Conservation (phyloP, 2,888 invertebrate species). For the Arrhopalites spinosus region DNA sequence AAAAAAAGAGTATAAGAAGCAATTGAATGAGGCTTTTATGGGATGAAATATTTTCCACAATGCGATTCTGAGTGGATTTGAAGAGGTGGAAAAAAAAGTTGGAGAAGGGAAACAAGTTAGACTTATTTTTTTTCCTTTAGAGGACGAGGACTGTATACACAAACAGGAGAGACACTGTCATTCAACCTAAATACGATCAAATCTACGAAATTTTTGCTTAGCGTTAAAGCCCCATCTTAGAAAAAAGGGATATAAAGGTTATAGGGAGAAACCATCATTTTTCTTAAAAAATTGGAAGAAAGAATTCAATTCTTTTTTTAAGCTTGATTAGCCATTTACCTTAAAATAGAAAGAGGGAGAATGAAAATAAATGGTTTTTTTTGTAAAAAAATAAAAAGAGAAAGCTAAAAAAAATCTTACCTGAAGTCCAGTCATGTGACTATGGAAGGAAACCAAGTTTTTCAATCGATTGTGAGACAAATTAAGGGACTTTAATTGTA, state of each 20-base stretch:
- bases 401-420: constrained; percentile 33
- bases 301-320: no score
- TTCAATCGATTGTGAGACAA: constrained; percentile 81
- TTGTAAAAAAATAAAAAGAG: neutral
- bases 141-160: neutral
- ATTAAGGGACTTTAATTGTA: constrained; percentile 74
- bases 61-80: constrained; percentile 5
- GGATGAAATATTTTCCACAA: constrained; percentile 15
- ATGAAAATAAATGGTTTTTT: no score
- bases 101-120: neutral
- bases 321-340: no score
- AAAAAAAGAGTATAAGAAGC: neutral
- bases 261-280: no score
- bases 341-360: no score
- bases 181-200: no score
- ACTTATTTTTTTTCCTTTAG: no score
- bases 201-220: no score
- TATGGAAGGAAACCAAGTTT: constrained; percentile 79
- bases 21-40: constrained; percentile 23
- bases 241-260: no score
- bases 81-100: neutral
- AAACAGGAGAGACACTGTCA: neutral
- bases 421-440: constrained; percentile 76
- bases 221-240: no score
- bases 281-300: no score